Conservation (phyloP, 2,113 vertebrate species). For the Pachyramphus minor region DNA sequence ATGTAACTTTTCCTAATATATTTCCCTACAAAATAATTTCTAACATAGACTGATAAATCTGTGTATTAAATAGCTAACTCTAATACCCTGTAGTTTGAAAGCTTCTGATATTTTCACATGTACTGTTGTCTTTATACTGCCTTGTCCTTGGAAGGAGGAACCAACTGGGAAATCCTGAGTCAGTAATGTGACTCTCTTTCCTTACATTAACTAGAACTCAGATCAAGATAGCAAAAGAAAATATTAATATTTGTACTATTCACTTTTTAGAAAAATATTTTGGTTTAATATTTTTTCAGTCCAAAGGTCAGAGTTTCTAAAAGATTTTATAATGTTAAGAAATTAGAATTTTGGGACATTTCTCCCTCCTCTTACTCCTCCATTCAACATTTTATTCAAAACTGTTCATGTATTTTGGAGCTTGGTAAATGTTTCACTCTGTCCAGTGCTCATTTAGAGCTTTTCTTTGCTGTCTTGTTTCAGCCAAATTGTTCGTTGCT, state of each 20-base stretch:
- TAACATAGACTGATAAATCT: not conserved
- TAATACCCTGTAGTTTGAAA: not conserved
- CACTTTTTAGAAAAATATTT: not conserved
- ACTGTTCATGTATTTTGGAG: not conserved
- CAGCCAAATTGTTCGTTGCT: not conserved
- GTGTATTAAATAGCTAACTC: not conserved
- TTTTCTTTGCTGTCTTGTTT: not conserved
- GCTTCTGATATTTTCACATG: not conserved
- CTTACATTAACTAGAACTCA: not conserved
- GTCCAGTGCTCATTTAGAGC: not conserved
- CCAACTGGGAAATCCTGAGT: not conserved
- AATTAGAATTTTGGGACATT: not conserved
- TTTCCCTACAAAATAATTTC: not conserved
- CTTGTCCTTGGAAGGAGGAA: not conserved
- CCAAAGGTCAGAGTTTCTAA: not conserved
- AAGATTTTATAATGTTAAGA: not conserved
- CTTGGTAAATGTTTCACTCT: rapidly evolving
- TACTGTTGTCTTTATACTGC: not conserved
- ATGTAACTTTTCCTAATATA: not conserved
- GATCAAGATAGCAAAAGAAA: not conserved
- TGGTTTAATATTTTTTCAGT: not conserved
- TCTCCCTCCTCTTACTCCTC: not conserved
- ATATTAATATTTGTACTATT: not conserved
- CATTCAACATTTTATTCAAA: not conserved
- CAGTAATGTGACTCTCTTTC: not conserved